Conservation (phyloP, 2,888 invertebrate species). For the Agrochola litura region DNA sequence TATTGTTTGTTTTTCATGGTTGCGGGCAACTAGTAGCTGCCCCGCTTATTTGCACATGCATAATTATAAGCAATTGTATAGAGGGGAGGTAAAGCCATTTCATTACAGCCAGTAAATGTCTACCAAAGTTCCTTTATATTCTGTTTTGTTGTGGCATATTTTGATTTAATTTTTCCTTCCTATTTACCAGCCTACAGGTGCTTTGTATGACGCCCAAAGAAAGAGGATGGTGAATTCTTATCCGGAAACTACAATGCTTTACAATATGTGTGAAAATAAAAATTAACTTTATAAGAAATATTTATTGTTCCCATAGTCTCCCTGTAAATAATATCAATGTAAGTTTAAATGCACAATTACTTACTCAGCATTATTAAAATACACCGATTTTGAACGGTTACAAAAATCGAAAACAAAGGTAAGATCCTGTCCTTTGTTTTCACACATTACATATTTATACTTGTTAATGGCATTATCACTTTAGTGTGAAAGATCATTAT, state of each 20-base stretch:
- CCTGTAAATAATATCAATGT: neutral
- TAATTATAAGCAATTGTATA: neutral
- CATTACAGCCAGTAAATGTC: neutral
- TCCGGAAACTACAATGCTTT: neutral
- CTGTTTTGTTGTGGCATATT: too few relatives aligned
- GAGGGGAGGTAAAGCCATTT: neutral
- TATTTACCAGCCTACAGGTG: neutral
- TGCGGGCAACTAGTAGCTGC: neutral
- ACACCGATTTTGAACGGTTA: neutral
- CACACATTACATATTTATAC: neutral
- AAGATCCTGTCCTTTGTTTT: too few relatives aligned
- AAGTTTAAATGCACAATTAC: conserved; percentile 10
- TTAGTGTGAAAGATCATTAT: conserved; percentile 9
- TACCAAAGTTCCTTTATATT: neutral
- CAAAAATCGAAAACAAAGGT: neutral
- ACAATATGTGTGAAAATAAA: conserved; percentile 3
- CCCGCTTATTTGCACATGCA: conserved; percentile 15
- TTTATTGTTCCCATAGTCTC: conserved; percentile 19
- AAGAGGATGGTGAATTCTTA: neutral
- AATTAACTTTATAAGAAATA: neutral
- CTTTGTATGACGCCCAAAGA: neutral
- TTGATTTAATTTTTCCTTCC: neutral
- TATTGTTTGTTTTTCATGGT: conserved; percentile 14
- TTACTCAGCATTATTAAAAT: neutral
- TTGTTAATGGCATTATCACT: neutral